Conservation (phyloP, 1,140 invertebrate genomes). For the Maconellicoccus hirsutus region DNA sequence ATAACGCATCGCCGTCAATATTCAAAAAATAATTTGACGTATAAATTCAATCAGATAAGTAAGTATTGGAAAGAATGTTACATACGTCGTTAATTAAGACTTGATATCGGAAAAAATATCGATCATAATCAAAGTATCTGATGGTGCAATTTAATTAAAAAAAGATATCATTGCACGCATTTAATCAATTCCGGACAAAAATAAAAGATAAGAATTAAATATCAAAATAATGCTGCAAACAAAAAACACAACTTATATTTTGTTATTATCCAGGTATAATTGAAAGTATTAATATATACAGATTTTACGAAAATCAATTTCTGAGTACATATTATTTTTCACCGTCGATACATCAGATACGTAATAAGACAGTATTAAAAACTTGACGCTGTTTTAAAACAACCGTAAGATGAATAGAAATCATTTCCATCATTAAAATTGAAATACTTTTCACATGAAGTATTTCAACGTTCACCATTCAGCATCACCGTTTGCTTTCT, state of each 20-base stretch:
- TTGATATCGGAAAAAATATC: too few species aligned
- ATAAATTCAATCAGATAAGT: too few species aligned
- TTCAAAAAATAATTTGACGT: too few species aligned
- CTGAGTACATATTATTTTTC: neutral
- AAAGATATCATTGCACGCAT: too few species aligned
- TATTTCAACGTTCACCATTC: constrained; percentile 65
- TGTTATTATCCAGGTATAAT: neutral
- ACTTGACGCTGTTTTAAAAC: too few species aligned
- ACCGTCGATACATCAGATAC: neutral
- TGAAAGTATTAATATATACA: neutral
- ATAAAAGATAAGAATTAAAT: neutral
- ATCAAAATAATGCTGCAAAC: neutral
- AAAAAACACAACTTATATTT: neutral
- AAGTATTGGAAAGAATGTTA: too few species aligned
- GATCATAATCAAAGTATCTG: too few species aligned
- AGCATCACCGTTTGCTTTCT: constrained; percentile 96
- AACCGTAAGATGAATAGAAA: too few species aligned
- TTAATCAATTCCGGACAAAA: neutral
- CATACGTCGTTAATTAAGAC: too few species aligned
- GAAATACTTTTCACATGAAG: neutral
- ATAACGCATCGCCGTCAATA: too few species aligned
- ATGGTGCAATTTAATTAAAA: too few species aligned
- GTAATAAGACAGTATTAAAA: neutral
- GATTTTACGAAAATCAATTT: neutral
- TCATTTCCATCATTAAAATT: too few species aligned